Conservation (phyloP, 30 jellyfish, hydroid and myxozoan species). For the Pelagia noctiluca region DNA sequence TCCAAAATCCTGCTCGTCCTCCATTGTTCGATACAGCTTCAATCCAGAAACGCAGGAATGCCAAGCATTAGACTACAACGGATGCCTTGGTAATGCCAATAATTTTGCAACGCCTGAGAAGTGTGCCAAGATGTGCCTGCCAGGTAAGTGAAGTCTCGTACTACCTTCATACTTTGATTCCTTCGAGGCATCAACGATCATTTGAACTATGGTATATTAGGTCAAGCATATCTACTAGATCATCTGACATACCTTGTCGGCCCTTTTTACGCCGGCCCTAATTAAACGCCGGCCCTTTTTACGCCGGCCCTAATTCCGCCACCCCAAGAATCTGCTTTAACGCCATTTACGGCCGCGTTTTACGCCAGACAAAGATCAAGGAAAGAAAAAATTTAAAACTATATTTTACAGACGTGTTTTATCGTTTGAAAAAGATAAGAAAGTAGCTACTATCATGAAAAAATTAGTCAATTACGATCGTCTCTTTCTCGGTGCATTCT, state of each 20-base stretch:
- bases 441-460: no score
- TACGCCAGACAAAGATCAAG: no score
- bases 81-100: constrained; percentile 96
- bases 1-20: constrained; percentile 80
- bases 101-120: constrained; percentile 97
- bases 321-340: neutral
- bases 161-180: no score
- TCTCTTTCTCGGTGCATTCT: no score
- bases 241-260: neutral
- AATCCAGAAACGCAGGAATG: constrained; percentile 81
- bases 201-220: neutral
- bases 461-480: no score
- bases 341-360: no score
- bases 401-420: no score
- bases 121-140: constrained; percentile 88
- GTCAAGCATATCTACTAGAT: neutral
- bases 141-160: constrained; percentile 68
- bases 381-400: no score
- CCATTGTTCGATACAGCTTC: constrained; percentile 88
- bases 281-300: neutral
- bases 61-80: constrained; percentile 81
- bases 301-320: neutral
- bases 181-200: neutral
- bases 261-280: neutral
- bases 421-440: no score